Base-by-base conservation (phyloP, 2,888 invertebrate species). In the Drepana falcataria region DNA sequence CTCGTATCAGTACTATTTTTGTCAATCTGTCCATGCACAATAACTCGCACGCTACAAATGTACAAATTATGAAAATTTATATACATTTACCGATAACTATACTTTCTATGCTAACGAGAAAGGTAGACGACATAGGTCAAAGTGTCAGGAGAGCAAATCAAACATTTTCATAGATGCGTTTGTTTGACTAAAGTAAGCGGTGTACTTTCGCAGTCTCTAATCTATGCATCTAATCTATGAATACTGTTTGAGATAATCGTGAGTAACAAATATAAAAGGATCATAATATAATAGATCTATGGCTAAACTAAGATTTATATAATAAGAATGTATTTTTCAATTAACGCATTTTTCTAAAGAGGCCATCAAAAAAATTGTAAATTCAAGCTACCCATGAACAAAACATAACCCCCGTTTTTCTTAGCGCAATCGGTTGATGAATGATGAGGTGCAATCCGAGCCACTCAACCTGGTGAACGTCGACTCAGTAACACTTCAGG, bases 1-100 rank as follows among this genome's bases (percentile, higher is more conserved):
- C 93, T 93, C 93, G 92, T 93, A 91, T 92, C 92, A 92, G 93
- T 92, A 91, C 91, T 92, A 91, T 86, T 84, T 80, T 79, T 85
- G 81, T 87, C 79, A 74, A 81, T 75, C 81, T 86, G 85, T 85
- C 72, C 82, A 87, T 88, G 85, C 83, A 83, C 79, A 80, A 72
- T 81, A 79, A 82, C 81, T 85, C 79, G 82, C 85, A 79, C 79
- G 75, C 87, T 87, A 87, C 83, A 78, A 79, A 83, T 81, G 77
- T 85, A 87, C 77, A 84, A 83, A 81, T 81, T 81, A 80, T 72
- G 65, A 77, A 78, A 75, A 81, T 70, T 0, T 85, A 85, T 85
- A 82, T 86, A 82, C 82, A 85, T 75, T 75, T 68, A 73, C 70
- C 68, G 69, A 74, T 65, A 71, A 71, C 66, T 67, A 69, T 72